Evolutionary conservation across 1,140 invertebrate species (phyloP).

Genomic region (Aphaenogaster floridana): DNA sequence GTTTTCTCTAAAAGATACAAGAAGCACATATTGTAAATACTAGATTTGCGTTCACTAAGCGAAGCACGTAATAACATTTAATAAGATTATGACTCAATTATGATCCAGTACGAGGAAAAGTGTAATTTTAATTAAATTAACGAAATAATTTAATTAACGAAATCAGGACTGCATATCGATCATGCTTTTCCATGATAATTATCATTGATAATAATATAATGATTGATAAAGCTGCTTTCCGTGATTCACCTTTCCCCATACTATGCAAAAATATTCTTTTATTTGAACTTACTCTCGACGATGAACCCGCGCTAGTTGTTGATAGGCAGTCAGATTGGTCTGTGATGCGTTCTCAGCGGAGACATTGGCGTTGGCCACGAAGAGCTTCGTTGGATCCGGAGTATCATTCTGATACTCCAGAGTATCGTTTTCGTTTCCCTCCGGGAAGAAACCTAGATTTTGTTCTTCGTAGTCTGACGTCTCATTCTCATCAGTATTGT

Average conservation of each 20-base stretch:
- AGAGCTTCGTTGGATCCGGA: conserved; percentile 43
- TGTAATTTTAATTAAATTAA: not conserved
- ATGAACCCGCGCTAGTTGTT: conserved; percentile 77
- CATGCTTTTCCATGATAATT: not conserved
- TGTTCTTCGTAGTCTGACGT: conserved; percentile 67
- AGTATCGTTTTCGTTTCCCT: conserved; percentile 75
- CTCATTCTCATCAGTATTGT: conserved; percentile 66
- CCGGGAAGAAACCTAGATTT: not conserved
- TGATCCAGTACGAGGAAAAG: not conserved
- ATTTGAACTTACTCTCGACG: conserved; percentile 81
- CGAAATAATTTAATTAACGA: too few species aligned
- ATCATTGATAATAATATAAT: not conserved
- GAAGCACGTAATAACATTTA: conserved; percentile 47
- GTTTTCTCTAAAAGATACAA: conserved; percentile 83
- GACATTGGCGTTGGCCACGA: conserved; percentile 57
- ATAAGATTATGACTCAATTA: conserved; percentile 5
- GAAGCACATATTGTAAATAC: conserved; percentile 72
- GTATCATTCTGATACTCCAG: conserved; percentile 77
- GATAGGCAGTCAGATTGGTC: conserved; percentile 79
- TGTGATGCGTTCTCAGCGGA: conserved; percentile 53
- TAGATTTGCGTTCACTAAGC: conserved; percentile 61
- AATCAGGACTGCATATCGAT: not conserved
- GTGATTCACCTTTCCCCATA: conserved; percentile 6
- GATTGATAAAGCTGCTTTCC: not conserved
- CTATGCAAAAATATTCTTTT: not conserved